A percentile compares a stretch with the other conserved stretches of the same genome.
Evolutionary conservation across 2,888 invertebrate species (phyloP).

Genomic region (Ichneumoninae sp.): DNA sequence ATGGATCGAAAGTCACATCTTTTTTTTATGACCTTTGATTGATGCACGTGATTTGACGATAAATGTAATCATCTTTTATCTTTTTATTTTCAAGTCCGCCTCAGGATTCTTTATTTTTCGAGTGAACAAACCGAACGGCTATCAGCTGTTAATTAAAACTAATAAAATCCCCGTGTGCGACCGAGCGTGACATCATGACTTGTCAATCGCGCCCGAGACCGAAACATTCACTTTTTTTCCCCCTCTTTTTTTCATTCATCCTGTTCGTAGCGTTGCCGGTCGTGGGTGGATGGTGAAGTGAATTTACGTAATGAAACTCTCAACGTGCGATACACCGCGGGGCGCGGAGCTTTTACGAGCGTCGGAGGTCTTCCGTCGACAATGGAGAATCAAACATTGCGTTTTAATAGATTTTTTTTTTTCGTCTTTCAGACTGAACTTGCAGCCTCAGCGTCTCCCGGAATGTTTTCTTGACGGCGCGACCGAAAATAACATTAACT

Average conservation of each 20-base stretch:
- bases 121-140: background rate
- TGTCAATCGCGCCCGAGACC: conserved; percentile 9
- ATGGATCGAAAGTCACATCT: too few relatives aligned
- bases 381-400: conserved; percentile 13
- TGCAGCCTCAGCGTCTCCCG: too few relatives aligned
- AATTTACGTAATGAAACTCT: conserved; percentile 34
- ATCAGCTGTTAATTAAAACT: background rate
- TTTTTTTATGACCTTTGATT: too few relatives aligned
- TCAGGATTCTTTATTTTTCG: background rate
- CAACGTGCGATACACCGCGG: conserved; percentile 19
- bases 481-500: too few relatives aligned
- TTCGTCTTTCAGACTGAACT: background rate
- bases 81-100: background rate
- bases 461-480: too few relatives aligned
- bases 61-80: background rate
- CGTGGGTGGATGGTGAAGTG: conserved; percentile 13
- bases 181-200: conserved; percentile 5
- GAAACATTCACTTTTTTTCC: conserved; percentile 24
- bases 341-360: conserved; percentile 12
- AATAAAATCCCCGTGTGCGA: conserved; percentile 21
- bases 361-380: conserved; percentile 8
- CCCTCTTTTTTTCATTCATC: background rate
- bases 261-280: background rate
- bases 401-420: background rate
- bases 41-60: too few relatives aligned